Base-by-base conservation (phyloP, 2,113 vertebrate species). In the Alaudala cheleensis region DNA sequence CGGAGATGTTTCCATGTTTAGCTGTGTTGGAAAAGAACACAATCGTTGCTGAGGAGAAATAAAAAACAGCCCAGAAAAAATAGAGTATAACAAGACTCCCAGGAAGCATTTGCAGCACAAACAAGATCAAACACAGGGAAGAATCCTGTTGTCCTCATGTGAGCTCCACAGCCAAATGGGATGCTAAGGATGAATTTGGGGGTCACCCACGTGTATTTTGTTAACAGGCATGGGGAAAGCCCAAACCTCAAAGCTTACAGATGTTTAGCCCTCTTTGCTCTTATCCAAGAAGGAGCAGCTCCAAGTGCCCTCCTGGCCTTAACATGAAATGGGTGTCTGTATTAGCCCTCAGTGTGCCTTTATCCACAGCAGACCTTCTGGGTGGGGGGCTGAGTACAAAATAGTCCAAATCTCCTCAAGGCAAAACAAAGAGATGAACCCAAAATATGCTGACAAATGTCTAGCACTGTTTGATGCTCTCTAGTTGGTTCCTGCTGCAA, bases 21-120 rank as follows among this genome's bases (percentile, higher is more conserved):
- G 77, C 92, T 96, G 95, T 51, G 81, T 96, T 95, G 86, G 79
- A 95, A 97, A 96, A 96, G 86, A 90, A 83, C 66, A 81, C 53
- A 85, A 37, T 37, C 56, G 45, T 37, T 39, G 82, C 95, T 51
- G 5, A 51, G 61, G 50, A 84, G 40, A 94, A 93, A 80, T 26
- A 60, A 90, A 62, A 96, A 96, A 65, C 14, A 57, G 73, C 39
- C 34, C 33, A 58, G 42, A 92, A 7, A 71, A 90, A 95, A 33
- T 2, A 26, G 25, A 3, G 7, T 45, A 44, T 21, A 51, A 60
- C 45, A 76, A 60, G 62, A 12, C 60, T 65, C 39, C 53, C 16
- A 73, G 79, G 79, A 91, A 86, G 71, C 21, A 81, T 71, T 40
- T 84, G 49, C 62, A 51, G 19, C 69, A n/a, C 78, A 90, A 86